phyloP scores from a whole-genome alignment of 2,113 vertebrate species.

The Hymenochirus boettgeri region DNA sequence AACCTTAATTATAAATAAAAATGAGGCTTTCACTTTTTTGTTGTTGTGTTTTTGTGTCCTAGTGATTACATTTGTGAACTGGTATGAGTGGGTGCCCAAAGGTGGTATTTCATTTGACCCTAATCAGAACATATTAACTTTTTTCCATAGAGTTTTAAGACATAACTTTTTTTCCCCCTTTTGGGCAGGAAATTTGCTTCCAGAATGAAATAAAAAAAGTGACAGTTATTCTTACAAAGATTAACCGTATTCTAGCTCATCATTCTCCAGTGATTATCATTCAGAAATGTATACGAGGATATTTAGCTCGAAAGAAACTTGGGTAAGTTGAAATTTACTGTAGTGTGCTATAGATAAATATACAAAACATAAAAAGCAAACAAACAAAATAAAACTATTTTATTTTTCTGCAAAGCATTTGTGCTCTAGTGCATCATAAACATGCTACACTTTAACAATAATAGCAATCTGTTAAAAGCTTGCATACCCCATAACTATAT shows the following conservation, averaged over 20 bases:
- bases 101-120: no score
- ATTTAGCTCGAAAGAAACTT: slow-evolving; percentile 57
- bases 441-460: slow-evolving; percentile 15
- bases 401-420: slow-evolving; percentile 25
- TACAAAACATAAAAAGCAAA: slow-evolving; percentile 6
- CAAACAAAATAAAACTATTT: slow-evolving; percentile 12
- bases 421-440: slow-evolving; percentile 18
- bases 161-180: slow-evolving; percentile 18
- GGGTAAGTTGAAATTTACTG: slow-evolving; percentile 52
- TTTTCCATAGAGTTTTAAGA: no score
- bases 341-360: neutral
- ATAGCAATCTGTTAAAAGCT: slow-evolving; percentile 12
- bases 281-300: slow-evolving; percentile 66
- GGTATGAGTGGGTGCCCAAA: no score
- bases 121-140: no score
- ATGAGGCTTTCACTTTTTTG: no score
- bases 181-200: slow-evolving; percentile 53
- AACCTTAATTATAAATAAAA: no score
- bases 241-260: slow-evolving; percentile 60
- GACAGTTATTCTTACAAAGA: slow-evolving; percentile 53
- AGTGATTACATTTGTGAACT: no score
- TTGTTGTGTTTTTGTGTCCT: no score
- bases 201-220: slow-evolving; percentile 52
- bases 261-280: slow-evolving; percentile 64
- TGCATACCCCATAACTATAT: neutral